Evolutionary conservation across 2,797 vertebrate genomes (phyloP).

Genomic region (Pteronotus mesoamericanus): DNA sequence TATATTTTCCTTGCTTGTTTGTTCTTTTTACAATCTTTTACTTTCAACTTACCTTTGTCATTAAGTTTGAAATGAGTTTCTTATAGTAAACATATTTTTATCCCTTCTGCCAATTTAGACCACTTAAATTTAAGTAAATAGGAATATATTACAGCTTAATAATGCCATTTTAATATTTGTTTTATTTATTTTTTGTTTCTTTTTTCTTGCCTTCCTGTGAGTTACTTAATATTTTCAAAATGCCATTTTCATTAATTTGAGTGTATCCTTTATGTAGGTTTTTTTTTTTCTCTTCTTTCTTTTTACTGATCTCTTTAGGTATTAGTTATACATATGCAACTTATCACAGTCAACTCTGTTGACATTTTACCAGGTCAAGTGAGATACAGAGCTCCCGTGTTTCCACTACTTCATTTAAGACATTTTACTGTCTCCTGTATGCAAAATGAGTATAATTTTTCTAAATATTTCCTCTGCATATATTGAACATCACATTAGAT

Average conservation of each 20-base stretch:
- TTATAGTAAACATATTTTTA: not conserved
- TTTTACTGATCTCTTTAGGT: not conserved
- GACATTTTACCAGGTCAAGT: not conserved
- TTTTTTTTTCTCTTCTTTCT: not conserved
- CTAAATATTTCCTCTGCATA: not conserved
- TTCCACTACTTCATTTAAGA: not conserved
- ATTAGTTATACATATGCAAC: not conserved
- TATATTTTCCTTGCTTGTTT: too few relatives aligned
- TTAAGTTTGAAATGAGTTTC: slow-evolving; percentile 18
- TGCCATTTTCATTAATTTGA: not conserved
- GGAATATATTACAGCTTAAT: not conserved
- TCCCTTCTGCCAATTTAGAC: not conserved
- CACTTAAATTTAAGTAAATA: not conserved
- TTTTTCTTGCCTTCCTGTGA: not conserved
- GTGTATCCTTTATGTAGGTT: not conserved
- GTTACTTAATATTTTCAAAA: not conserved
- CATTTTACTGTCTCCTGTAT: not conserved
- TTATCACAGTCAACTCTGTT: not conserved
- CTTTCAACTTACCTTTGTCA: not conserved
- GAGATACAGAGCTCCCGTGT: not conserved
- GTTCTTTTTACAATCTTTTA: not conserved
- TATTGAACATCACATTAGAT: not conserved
- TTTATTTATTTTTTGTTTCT: not conserved
- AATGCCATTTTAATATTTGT: not conserved
- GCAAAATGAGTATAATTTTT: not conserved